Evolutionary conservation across 1,140 invertebrate species (phyloP), one percentile per base, ranked within the genome.

Genomic region (Acromyrmex charruanus): DNA sequence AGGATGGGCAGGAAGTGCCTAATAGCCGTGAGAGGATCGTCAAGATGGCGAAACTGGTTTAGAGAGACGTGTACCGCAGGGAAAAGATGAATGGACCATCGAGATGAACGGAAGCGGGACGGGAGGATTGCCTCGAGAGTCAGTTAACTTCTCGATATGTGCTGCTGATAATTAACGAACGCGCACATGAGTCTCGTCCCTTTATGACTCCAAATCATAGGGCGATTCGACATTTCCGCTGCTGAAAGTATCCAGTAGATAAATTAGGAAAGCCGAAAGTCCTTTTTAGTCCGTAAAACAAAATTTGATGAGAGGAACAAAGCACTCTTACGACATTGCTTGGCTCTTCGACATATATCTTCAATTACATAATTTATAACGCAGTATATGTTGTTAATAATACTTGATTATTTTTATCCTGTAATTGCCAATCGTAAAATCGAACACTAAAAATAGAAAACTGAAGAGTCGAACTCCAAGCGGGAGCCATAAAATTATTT

Each of bases 11-110:
- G 95, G 95, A 95, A 95, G 94, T 94, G 90, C 93, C 94, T 94
- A 95, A 95, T 95, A 95, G 94, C 94, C 93, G 94, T 94, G 93
- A 94, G 94, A 95, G 93, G 93, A 94, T 94, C 87, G 85, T 69
- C 85, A 91, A 91, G 89, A 91, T 79, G 75, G 61, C 59, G 59
- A 89, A 91, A 91, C 90, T 89, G 90, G 90, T 91, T 91, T 91
- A 90, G 79, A 87, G 80, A n/a, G 72, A 58, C 63, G 61, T 63
- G 55, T 44, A 82, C 25, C 72, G 65, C 72, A 31, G 81, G 59
- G 66, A 69, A 88, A 87, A 90, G 89, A 87, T 89, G 89, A 90
- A 90, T 88, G 84, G 85, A 89, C 84, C 79, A 21, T 66, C 12
- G 65, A 44, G n/a, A 59, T 12, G 88, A 53, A 82, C 66, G 63